Evolutionary conservation across 2,113 vertebrate species (phyloP).

Genomic region (Sylvietta virens): DNA sequence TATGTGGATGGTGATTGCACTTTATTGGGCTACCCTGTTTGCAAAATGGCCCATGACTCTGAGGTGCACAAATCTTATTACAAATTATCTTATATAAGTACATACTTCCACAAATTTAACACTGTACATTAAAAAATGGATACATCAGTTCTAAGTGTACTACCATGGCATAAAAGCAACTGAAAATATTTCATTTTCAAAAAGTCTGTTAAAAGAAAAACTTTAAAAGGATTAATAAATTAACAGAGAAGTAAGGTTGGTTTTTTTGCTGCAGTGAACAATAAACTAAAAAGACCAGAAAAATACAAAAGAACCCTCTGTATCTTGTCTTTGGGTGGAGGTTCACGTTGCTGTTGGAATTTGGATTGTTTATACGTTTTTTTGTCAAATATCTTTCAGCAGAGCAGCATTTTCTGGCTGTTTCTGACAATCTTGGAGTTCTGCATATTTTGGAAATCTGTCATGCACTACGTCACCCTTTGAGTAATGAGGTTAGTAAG

Average conservation of each 20-base stretch:
- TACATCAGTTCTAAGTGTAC: background rate
- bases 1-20: slow-evolving; percentile 58
- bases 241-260: background rate
- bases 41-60: background rate
- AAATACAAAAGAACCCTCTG: background rate
- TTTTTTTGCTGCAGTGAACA: background rate
- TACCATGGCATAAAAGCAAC: background rate
- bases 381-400: slow-evolving; percentile 66
- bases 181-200: background rate
- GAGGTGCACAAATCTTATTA: background rate
- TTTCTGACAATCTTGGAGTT: slow-evolving; percentile 81
- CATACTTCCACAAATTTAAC: background rate
- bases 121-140: background rate
- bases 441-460: slow-evolving; percentile 85
- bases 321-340: background rate
- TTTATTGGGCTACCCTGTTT: background rate
- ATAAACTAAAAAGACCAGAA: background rate
- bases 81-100: accelerated
- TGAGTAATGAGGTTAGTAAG: slow-evolving; percentile 79
- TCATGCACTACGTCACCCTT: slow-evolving; percentile 71
- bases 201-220: background rate
- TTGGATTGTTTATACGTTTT: background rate
- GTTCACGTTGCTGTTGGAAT: background rate
- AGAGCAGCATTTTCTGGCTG: slow-evolving; percentile 85
- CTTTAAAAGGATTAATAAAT: background rate